phyloP scores from a whole-genome alignment of 2,888 invertebrate species.

The Epirrita christyi region DNA sequence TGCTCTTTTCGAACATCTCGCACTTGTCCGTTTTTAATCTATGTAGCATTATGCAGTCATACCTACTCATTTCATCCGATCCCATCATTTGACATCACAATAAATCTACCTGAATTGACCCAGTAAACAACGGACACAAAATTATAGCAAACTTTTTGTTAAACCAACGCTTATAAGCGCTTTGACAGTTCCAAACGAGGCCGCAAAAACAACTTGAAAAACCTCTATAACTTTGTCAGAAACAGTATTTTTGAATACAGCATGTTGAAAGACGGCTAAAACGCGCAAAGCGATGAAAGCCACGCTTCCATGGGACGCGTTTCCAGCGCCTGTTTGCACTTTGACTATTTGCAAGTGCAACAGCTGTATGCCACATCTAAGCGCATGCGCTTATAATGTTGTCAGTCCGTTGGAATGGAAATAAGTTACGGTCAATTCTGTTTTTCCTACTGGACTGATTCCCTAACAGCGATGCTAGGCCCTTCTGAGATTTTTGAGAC shows the following conservation, averaged over 20 bases:
- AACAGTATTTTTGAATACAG: slow-evolving; percentile 19
- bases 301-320: neutral
- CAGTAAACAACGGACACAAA: neutral
- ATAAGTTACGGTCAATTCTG: too few relatives aligned
- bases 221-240: slow-evolving; percentile 20
- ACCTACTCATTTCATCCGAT: neutral
- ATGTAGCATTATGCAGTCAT: too few relatives aligned
- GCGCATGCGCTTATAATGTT: too few relatives aligned
- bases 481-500: too few relatives aligned
- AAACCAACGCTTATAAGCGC: slow-evolving; percentile 4
- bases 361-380: too few relatives aligned
- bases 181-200: slow-evolving; percentile 9
- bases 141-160: slow-evolving; percentile 1
- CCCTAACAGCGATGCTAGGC: too few relatives aligned
- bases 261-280: slow-evolving; percentile 8
- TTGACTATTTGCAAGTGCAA: too few relatives aligned
- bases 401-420: too few relatives aligned
- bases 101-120: neutral
- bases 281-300: neutral
- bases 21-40: too few relatives aligned
- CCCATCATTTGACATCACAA: neutral
- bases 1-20: too few relatives aligned
- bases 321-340: neutral
- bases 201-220: neutral
- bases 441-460: too few relatives aligned